A percentile compares a stretch with the other conserved stretches of the same genome.
phyloP scores from a whole-genome alignment of 2,888 invertebrate genomes.

The Ellobium chinense region DNA sequence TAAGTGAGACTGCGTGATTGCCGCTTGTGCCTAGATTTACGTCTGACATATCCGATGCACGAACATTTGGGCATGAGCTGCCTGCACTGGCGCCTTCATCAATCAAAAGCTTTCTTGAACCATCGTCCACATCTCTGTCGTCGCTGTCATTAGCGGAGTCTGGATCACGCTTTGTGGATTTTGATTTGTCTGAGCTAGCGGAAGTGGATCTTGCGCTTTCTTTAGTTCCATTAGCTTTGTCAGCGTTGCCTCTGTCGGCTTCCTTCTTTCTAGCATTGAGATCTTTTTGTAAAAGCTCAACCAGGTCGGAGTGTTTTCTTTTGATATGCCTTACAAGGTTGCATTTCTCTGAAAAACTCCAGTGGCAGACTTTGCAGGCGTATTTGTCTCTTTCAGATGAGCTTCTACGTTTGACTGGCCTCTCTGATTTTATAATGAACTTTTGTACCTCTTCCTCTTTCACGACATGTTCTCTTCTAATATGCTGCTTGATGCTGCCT shows the following conservation, averaged over 20 bases:
- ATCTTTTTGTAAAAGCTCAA: constrained; percentile 7
- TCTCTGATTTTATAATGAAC: background rate
- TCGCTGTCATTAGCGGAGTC: background rate
- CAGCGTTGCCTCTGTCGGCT: background rate
- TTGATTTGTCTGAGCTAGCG: background rate
- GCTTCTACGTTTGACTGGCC: background rate
- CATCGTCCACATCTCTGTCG: background rate
- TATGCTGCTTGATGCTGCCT: constrained; percentile 37
- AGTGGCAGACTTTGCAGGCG: constrained; percentile 19
- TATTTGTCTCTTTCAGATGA: background rate
- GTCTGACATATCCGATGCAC: background rate
- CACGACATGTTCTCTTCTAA: constrained; percentile 12
- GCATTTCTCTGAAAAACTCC: constrained; percentile 24
- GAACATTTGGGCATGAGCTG: background rate
- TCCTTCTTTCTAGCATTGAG: background rate
- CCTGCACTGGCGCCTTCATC: background rate
- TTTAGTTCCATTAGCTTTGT: background rate
- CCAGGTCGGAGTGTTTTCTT: constrained; percentile 23
- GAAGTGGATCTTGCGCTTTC: too few relatives aligned
- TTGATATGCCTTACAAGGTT: constrained; percentile 31
- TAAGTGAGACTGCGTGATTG: background rate
- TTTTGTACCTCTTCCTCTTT: constrained; percentile 19
- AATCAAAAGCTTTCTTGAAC: background rate
- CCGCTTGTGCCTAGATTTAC: too few relatives aligned
- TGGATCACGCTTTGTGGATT: too few relatives aligned